Evolutionary conservation across 2,113 vertebrate species (phyloP), one percentile per base, ranked within the genome.

Genomic region (Apodemus speciosus): DNA sequence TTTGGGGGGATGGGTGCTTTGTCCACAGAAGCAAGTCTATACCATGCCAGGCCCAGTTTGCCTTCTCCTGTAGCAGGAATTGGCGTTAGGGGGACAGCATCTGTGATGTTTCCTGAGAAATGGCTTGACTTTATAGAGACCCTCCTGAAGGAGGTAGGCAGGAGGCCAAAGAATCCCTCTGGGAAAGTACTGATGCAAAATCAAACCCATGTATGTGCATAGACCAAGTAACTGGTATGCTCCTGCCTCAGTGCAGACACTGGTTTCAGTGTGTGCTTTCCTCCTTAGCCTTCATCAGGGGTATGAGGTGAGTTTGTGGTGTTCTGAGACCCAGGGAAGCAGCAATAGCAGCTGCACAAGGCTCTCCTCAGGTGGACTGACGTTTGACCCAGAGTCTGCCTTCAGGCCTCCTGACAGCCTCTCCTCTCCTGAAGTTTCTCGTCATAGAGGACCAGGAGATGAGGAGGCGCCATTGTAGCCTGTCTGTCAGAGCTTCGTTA

Each of bases 221-320:
- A 68, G n/a, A 30, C 32, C 58, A 71, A 46, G 49, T 30, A 27
- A 2, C 40, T 13, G 18, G 2, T 10, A 4, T n/a, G 4, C 56
- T 72, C 9, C 25, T 20, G 32, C 69, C 27, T 8, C 10, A 2
- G 0, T n/a, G 32, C 2, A 27, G 58, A 56, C 38, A 2, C 0
- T 64, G 53, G 1, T 38, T 51, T 77, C 23, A 20, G 53, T 4
- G 4, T 35, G 66, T 30, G 30, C 30, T 18, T 23, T 18, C 13
- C 18, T 43, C 6, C 49, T 53, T 38, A 20, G 56, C 2, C 10
- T 66, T 95, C 40, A 6, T 14, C 1, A 35, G 51, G 3, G 18
- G 23, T 49, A 35, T 25, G 80, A 58, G 6, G 0, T n/a, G 43
- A 68, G 56, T 3, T 1, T 15, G 3, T 23, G 16, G 18, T 69